Percentiles rank a stretch among this genome's conserved stretches.
Conservation (phyloP, 2,888 invertebrate species). For the Herminia tarsipennalis region DNA sequence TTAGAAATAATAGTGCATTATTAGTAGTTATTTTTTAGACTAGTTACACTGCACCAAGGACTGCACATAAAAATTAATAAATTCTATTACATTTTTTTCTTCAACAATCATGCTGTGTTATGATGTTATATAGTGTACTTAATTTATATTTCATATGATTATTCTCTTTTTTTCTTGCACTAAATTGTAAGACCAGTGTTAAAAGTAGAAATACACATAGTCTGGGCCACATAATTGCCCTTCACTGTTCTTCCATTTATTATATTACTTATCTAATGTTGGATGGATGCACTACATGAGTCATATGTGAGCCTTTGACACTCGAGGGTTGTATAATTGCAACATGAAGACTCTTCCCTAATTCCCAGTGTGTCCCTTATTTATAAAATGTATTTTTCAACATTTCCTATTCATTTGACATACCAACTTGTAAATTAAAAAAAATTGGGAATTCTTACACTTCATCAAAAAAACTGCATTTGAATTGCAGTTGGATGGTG, state of each 20-base stretch:
- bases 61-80: constrained; percentile 29
- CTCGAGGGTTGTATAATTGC: too few relatives aligned
- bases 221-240: constrained; percentile 39
- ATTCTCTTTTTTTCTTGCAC: constrained; percentile 46
- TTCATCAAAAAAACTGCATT: too few relatives aligned
- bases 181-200: constrained; percentile 51
- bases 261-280: too few relatives aligned
- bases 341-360: too few relatives aligned
- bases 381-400: too few relatives aligned
- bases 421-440: too few relatives aligned
- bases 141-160: constrained; percentile 43
- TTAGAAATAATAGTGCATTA: constrained; percentile 39
- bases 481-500: too few relatives aligned
- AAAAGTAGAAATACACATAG: constrained; percentile 43
- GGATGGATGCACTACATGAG: too few relatives aligned
- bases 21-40: constrained; percentile 33
- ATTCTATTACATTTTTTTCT: constrained; percentile 12
- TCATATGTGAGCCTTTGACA: too few relatives aligned
- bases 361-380: too few relatives aligned
- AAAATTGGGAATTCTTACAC: too few relatives aligned
- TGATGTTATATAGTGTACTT: constrained; percentile 52
- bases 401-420: too few relatives aligned
- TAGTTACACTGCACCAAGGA: constrained; percentile 35
- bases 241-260: constrained; percentile 38
- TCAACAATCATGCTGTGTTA: constrained; percentile 21